Evolutionary conservation across 2,888 invertebrate species (phyloP).

Genomic region (Melolontha melolontha): DNA sequence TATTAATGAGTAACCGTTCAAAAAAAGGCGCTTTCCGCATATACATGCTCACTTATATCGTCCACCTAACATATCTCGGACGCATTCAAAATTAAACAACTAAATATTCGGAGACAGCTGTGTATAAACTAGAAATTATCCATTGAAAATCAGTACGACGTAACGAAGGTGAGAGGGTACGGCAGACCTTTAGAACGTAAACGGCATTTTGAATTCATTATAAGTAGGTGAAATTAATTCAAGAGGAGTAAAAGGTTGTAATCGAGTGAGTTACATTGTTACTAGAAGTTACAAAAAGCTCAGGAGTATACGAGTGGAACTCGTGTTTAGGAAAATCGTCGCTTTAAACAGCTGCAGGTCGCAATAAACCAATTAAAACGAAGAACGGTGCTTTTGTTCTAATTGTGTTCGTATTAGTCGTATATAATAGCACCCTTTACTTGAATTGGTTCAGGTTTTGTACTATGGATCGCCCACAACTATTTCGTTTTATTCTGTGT

Average conservation of each 20-base stretch:
- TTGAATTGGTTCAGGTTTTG: constrained; percentile 52
- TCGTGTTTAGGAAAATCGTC: constrained; percentile 54
- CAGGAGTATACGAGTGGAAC: constrained; percentile 45
- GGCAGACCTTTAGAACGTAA: constrained; percentile 6
- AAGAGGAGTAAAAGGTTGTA: constrained; percentile 37
- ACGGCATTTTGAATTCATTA: constrained; percentile 22
- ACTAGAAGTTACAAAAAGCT: constrained; percentile 50
- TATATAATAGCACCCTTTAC: constrained; percentile 55
- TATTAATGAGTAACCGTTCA: constrained; percentile 20
- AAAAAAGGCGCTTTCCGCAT: constrained; percentile 24
- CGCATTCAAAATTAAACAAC: constrained; percentile 31
- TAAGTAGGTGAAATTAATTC: constrained; percentile 46
- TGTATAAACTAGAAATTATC: constrained; percentile 35
- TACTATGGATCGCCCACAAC: constrained; percentile 36
- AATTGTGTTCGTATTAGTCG: constrained; percentile 57
- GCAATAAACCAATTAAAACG: constrained; percentile 59
- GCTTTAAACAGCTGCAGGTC: constrained; percentile 54
- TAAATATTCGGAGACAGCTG: constrained; percentile 39
- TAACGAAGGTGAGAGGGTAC: constrained; percentile 4
- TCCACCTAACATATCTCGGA: constrained; percentile 1
- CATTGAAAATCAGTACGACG: constrained; percentile 10
- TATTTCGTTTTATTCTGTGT: constrained; percentile 18
- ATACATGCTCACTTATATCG: background rate
- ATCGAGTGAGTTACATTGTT: constrained; percentile 57
- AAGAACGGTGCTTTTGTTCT: constrained; percentile 57